Base-by-base conservation (phyloP, 2,888 invertebrate species). In the Notodonta dromedarius region DNA sequence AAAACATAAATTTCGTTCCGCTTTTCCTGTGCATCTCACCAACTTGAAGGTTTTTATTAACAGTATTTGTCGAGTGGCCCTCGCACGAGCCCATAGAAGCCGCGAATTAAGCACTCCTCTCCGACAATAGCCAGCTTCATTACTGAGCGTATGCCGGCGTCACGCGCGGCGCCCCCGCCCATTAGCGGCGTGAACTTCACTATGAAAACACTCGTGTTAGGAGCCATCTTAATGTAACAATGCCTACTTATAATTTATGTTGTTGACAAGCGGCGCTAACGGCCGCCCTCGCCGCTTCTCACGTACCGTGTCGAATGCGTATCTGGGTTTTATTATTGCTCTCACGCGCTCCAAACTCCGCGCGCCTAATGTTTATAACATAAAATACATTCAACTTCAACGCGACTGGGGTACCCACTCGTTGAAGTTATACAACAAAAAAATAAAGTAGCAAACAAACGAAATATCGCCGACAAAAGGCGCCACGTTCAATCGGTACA, bases 41-140 rank as follows among this genome's bases (percentile, higher is more conserved):
- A 70, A 54, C 56, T 56, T 7, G 13, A 56, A 44, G 16, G 67
- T 79, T 76, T 84, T 83, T 84, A 82, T 81, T 83, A 82, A 82
- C 74, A 77, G 75, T 71, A 78, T 85, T 82, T 83, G 84, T 82
- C 79, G 73, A 82, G 82, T 73, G 80, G 69, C 72, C 74, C 73
- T 76, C 79, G 76, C 80, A 81, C 76, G 79, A 74, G 78, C 80
- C 79, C 83, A 83, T 84, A 84, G 81, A 81, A 77, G 80, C 83
- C 85, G 79, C 85, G 85, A 86, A 88, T 89, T 86, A 87, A 88
- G 89, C 84, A 86, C 87, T 85, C 90, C 91, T 84, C 83, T 86
- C 78, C 80, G 87, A 91, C 91, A 91, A 92, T 89, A 86, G 88
- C 85, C 82, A 76, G 84, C 84, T 92, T 92, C 91, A 92, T 93